phyloP scores from a whole-genome alignment of 2,113 vertebrate species.

The Lontra canadensis region DNA sequence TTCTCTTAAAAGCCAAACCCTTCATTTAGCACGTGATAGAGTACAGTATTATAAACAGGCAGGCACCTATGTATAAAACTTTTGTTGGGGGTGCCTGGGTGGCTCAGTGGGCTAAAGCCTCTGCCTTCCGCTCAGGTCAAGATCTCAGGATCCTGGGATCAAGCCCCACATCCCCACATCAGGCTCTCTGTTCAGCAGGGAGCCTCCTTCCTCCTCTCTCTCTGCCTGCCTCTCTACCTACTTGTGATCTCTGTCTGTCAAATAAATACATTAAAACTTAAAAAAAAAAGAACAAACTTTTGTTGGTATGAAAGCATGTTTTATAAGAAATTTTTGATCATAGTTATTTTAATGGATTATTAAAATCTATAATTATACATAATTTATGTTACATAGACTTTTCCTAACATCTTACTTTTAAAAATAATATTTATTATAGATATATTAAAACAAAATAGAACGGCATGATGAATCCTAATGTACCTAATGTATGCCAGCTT shows the following conservation, averaged over 20 bases:
- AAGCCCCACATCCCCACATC: no score
- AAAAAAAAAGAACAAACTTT: background rate
- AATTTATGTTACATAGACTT: background rate
- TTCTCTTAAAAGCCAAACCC: background rate
- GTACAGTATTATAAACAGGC: background rate
- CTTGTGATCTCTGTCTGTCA: no score
- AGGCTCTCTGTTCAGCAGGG: no score
- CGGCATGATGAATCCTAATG: background rate
- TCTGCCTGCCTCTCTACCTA: no score
- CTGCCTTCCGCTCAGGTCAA: no score
- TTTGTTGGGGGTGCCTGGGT: background rate
- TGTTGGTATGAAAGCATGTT: background rate
- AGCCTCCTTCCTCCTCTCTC: no score
- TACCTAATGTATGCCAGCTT: background rate
- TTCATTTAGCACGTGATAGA: background rate
- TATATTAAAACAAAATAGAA: background rate
- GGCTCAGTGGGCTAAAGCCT: no score
- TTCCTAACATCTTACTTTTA: background rate
- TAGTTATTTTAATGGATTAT: background rate
- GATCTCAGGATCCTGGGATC: no score
- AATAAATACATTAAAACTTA: no score
- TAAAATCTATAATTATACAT: background rate
- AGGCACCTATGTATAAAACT: background rate
- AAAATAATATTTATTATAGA: background rate
- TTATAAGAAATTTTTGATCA: slow-evolving; percentile 11